Conservation (phyloP, 2,888 invertebrate genomes). For the Xestobium rufovillosum region DNA sequence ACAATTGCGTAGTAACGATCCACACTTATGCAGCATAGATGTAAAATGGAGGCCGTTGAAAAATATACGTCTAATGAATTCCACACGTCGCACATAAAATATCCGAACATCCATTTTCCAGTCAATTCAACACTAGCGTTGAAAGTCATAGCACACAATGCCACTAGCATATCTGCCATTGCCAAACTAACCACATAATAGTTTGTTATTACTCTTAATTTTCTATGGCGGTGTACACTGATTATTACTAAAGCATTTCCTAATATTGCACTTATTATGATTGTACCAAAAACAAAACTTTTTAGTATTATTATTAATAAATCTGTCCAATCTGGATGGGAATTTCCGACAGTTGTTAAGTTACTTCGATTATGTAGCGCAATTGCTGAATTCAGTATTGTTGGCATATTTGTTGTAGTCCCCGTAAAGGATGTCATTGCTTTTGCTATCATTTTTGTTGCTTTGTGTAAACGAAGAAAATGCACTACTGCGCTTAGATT, state of each 20-base stretch:
- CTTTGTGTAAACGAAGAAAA: too few species aligned
- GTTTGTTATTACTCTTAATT: constrained; percentile 83
- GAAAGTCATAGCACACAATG: constrained; percentile 86
- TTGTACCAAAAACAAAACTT: constrained; percentile 72
- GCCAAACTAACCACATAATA: constrained; percentile 94
- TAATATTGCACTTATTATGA: constrained; percentile 82
- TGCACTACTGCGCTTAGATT: too few species aligned
- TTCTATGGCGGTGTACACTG: constrained; percentile 71
- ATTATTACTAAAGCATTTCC: constrained; percentile 90
- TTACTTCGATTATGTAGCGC: constrained; percentile 30
- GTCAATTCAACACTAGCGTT: constrained; percentile 79
- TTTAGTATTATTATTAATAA: constrained; percentile 59
- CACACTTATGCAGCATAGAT: constrained; percentile 90
- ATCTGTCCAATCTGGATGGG: constrained; percentile 47
- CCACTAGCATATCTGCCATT: constrained; percentile 88
- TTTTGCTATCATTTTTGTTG: constrained; percentile 40
- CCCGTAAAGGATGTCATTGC: constrained; percentile 42
- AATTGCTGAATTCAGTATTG: constrained; percentile 20
- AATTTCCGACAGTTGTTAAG: constrained; percentile 35
- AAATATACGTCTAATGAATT: constrained; percentile 92
- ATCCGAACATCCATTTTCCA: constrained; percentile 82
- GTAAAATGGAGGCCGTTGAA: constrained; percentile 84
- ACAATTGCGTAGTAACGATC: constrained; percentile 84
- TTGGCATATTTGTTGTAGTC: constrained; percentile 29
- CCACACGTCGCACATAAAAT: constrained; percentile 89